phyloP scores from a whole-genome alignment of 92 coral and sea anemone species.

The Diadumene lineata region DNA sequence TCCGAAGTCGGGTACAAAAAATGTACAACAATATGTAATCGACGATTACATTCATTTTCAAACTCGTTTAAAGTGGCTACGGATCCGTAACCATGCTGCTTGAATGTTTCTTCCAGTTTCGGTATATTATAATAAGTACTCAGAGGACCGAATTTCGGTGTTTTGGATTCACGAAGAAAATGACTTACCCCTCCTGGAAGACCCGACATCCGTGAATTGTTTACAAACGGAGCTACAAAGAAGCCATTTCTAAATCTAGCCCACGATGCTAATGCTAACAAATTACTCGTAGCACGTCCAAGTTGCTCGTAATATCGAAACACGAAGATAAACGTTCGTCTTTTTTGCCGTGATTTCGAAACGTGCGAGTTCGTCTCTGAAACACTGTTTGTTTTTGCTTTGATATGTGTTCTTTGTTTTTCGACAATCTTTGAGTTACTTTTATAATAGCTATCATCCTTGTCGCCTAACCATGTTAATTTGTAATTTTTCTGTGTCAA shows the following conservation, averaged over 20 bases:
- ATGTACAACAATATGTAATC: conserved; percentile 85
- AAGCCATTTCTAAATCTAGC: conserved; percentile 77
- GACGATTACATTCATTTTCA: conserved; percentile 68
- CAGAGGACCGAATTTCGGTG: conserved; percentile 59
- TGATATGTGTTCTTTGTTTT: conserved; percentile 11
- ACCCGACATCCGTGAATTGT: conserved; percentile 97
- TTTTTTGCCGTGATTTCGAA: conserved; percentile 27
- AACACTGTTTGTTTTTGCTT: conserved; percentile 17
- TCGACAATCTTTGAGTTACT: conserved; percentile 10
- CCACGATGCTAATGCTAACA: conserved; percentile 83
- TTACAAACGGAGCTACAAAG: conserved; percentile 93
- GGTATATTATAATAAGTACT: conserved; percentile 69
- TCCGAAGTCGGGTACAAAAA: conserved; percentile 68
- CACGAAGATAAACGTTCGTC: conserved; percentile 79
- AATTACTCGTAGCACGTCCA: conserved; percentile 90
- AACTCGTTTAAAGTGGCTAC: conserved; percentile 70
- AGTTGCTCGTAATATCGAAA: conserved; percentile 98
- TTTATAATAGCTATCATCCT: conserved; percentile 14
- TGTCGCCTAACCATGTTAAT: conserved; percentile 33
- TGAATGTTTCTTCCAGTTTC: conserved; percentile 61
- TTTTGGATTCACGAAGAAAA: conserved; percentile 51
- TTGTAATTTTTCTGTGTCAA: conserved; percentile 33
- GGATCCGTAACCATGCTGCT: conserved; percentile 74
- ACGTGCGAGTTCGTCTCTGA: conserved; percentile 2
- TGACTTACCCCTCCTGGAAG: conserved; percentile 85